Base-by-base conservation (phyloP, 2,888 invertebrate genomes). In the Lottia gigantea region DNA sequence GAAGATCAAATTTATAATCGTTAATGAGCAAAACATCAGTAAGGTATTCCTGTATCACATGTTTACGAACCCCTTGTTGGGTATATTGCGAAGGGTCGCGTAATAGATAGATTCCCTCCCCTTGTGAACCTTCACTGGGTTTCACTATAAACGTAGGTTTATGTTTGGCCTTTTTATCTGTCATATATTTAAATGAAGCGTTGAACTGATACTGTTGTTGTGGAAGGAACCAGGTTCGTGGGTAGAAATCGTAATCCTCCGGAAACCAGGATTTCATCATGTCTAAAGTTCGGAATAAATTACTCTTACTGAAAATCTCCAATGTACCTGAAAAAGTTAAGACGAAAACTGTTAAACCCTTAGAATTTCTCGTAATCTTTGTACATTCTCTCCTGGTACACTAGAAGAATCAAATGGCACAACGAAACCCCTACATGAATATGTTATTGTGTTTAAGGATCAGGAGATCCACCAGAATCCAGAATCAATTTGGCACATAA, bases 101-200 rank as follows among this genome's bases (percentile, higher is more conserved):
- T 6, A 91, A 84, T 31, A 90, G 78, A 78, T 90, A 90, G 67
- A 90, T 91, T 14, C 90, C 90, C 7, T 89, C 89, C 3, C 90
- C 90, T 75, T 90, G 90, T 6, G 89, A 88, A 0, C 90, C 90
- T 40, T 89, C 88, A 74, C 90, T 89, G 0, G 90, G 90, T 76
- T 90, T 90, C 16, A 90, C 88, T 67, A 90, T 90, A 78, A 85
- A 90, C 75, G 89, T 89, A 46, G 85, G 82, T 66, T 79, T 81
- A 2, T 77, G 76, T 70, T 79, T 80, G 16, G 73, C 46, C 62
- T 78, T 77, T 63, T 77, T 78, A 70, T 82, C 81, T 15, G 71
- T 72, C 66, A 79, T 65, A 68, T 76, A 77, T 23, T 80, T 74
- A 12, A 80, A 79, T 65, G 83, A 86, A 63, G 79, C 79, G 46